Percentiles rank a stretch among this genome's conserved stretches.
Conservation (phyloP, 2,888 invertebrate species). For the Luperina nickerlii region DNA sequence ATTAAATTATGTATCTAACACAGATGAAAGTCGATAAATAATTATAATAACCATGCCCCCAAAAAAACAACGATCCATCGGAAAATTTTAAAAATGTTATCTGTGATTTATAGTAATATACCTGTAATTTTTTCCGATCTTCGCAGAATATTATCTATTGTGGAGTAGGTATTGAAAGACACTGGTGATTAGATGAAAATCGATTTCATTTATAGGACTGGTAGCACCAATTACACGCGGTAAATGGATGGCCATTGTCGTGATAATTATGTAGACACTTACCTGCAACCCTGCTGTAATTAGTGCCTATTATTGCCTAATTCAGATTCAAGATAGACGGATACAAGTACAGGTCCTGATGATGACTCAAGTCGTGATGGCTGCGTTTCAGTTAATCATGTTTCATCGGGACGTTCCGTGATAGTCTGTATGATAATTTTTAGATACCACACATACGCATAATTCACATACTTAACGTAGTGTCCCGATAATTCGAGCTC, state of each 20-base stretch:
- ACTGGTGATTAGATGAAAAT: conserved; percentile 57
- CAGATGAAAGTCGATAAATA: neutral
- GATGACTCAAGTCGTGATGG: conserved; percentile 17
- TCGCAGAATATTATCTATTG: conserved; percentile 20
- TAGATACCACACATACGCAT: neutral
- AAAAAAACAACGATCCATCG: neutral
- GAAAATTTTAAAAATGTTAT: neutral
- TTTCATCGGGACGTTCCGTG: too few species aligned
- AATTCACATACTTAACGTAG: neutral
- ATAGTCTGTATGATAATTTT: neutral
- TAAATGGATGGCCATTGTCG: conserved; percentile 63
- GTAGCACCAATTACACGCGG: conserved; percentile 51
- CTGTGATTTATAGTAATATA: conserved; percentile 4
- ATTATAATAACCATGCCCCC: neutral
- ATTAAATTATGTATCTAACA: neutral
- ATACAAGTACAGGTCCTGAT: neutral
- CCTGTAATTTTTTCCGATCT: conserved; percentile 29
- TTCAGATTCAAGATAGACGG: conserved; percentile 8
- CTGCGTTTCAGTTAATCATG: neutral
- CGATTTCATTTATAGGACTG: conserved; percentile 64
- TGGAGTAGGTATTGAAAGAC: conserved; percentile 25
- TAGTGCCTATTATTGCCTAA: conserved; percentile 12
- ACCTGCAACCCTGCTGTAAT: conserved; percentile 36
- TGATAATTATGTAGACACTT: conserved; percentile 46
- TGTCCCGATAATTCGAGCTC: neutral